phyloP scores from a whole-genome alignment of 2,888 invertebrate genomes.

The Drosophila aldrichi region DNA sequence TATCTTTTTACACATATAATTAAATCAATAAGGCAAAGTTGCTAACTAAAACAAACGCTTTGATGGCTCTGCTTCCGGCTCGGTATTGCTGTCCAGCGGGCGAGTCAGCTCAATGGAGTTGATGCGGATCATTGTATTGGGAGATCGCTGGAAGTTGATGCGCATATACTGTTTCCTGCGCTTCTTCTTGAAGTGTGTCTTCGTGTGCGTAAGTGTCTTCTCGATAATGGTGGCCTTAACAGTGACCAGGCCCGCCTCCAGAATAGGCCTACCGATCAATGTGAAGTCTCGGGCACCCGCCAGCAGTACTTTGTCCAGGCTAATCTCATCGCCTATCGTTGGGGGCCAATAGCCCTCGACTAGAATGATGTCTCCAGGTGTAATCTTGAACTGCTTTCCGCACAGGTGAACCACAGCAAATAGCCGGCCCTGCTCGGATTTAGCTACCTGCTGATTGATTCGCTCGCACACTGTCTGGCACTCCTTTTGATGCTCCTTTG shows the following conservation, averaged over 20 bases:
- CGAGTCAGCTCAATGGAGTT: constrained; percentile 89
- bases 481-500: constrained; percentile 68
- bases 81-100: constrained; percentile 57
- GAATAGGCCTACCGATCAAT: constrained; percentile 91
- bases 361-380: constrained; percentile 93
- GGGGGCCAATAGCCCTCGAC: constrained; percentile 95
- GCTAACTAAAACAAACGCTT: constrained; percentile 64
- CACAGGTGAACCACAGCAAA: constrained; percentile 93
- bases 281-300: constrained; percentile 93
- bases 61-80: constrained; percentile 26
- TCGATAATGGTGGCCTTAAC: constrained; percentile 94
- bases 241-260: constrained; percentile 90
- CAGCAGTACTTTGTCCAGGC: constrained; percentile 92
- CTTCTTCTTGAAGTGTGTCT: constrained; percentile 91
- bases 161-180: constrained; percentile 92
- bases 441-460: constrained; percentile 75
- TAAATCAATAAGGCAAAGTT: constrained; percentile 20
- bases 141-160: constrained; percentile 89
- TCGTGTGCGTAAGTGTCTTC: constrained; percentile 92
- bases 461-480: constrained; percentile 71
- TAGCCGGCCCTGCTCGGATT: constrained; percentile 78
- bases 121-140: constrained; percentile 91
- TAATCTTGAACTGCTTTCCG: constrained; percentile 94
- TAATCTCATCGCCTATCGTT: constrained; percentile 91
- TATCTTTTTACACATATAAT: constrained; percentile 23